These are phyloP conservation scores for Pyrrhia umbra DNA, from an alignment of 2,888 invertebrate genomes.

Conservation along the genomic window DNA sequence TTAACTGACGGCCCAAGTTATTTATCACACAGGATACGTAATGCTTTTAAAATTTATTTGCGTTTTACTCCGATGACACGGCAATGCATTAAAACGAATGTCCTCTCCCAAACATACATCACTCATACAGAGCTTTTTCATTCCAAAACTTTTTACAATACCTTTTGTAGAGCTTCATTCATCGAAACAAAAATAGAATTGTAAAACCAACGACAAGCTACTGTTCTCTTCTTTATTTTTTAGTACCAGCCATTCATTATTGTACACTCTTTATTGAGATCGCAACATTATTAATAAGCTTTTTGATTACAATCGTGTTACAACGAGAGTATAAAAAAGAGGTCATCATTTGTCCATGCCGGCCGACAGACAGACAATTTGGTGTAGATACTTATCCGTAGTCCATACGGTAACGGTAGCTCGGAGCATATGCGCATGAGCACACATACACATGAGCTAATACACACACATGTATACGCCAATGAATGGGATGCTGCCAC, in stretches of 20 bases:
- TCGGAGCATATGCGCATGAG: slow-evolving; percentile 64
- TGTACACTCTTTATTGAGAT: slow-evolving; percentile 71
- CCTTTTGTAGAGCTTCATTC: slow-evolving; percentile 68
- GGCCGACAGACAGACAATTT: slow-evolving; percentile 74
- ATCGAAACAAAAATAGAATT: slow-evolving; percentile 74
- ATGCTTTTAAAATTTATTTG: slow-evolving; percentile 87
- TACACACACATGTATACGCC: slow-evolving; percentile 65
- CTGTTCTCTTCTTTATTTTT: slow-evolving; percentile 58
- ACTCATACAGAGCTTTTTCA: slow-evolving; percentile 63
- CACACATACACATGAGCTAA: slow-evolving; percentile 55
- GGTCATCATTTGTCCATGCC: slow-evolving; percentile 74
- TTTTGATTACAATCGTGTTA: slow-evolving; percentile 75
- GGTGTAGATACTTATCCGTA: slow-evolving; percentile 72
- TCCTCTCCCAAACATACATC: slow-evolving; percentile 75
- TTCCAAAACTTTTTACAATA: slow-evolving; percentile 57
- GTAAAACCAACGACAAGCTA: slow-evolving; percentile 56
- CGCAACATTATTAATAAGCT: slow-evolving; percentile 72
- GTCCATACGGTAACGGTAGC: slow-evolving; percentile 79
- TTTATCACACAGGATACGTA: slow-evolving; percentile 81
- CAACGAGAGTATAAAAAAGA: slow-evolving; percentile 73
- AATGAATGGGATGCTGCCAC: slow-evolving; percentile 86
- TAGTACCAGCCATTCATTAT: slow-evolving; percentile 65
- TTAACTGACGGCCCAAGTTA: slow-evolving; percentile 73
- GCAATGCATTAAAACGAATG: slow-evolving; percentile 74
- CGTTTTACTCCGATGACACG: slow-evolving; percentile 81